phyloP scores from a whole-genome alignment of 2,888 invertebrate genomes.

The Hydrotaea diabolus region DNA sequence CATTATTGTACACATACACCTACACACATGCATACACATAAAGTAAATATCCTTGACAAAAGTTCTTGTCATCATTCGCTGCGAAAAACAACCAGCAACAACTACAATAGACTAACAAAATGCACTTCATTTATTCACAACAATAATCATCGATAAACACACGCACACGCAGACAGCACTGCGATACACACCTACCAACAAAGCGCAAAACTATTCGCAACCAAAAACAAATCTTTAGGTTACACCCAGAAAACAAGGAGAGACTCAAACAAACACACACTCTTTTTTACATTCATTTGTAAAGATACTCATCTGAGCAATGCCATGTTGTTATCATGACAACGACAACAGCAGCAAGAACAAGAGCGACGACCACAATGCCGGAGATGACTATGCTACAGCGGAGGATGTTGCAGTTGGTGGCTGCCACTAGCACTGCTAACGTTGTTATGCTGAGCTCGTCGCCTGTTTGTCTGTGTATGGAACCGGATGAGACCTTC shows the following conservation, averaged over 20 bases:
- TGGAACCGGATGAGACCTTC: conserved; percentile 56
- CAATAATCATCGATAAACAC: not conserved
- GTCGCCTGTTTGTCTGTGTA: conserved; percentile 26
- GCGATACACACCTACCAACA: too few species aligned
- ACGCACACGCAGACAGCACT: not conserved
- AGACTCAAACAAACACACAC: too few species aligned
- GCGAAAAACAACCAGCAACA: not conserved
- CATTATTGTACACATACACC: too few species aligned
- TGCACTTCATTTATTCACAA: not conserved
- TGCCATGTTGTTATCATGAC: not conserved
- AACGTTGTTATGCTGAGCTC: conserved; percentile 21
- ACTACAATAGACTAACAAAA: not conserved
- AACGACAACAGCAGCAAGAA: not conserved
- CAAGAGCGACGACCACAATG: not conserved
- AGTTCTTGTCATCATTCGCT: not conserved
- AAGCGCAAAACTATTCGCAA: too few species aligned
- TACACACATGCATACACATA: not conserved
- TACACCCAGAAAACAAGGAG: too few species aligned
- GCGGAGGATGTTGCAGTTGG: conserved; percentile 29
- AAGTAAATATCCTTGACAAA: not conserved
- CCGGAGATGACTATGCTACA: not conserved
- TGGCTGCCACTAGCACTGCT: conserved; percentile 6
- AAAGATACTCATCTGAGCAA: not conserved
- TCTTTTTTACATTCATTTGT: not conserved
- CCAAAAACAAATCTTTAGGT: too few species aligned